Evolutionary conservation across 2,113 vertebrate genomes (phyloP), one percentile per base, ranked within the genome.

Genomic region (Mionectes macconnelli): DNA sequence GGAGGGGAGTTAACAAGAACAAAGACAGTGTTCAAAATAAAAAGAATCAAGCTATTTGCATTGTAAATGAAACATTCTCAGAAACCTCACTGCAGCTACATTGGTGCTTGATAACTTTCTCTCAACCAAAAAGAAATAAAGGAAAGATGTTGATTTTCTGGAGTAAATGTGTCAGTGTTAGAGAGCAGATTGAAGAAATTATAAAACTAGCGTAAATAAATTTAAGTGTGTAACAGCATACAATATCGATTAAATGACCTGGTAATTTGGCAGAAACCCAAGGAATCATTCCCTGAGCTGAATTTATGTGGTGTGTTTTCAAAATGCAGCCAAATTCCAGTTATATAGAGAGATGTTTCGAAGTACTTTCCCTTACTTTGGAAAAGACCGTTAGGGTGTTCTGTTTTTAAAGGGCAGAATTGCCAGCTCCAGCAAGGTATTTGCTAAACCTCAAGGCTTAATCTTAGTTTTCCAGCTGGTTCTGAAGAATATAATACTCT

Each of bases 121-220:
- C 31, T 45, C 18, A 52, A 74, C 68, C 96, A 93, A 96, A 96
- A 96, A 20, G 53, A 96, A 97, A 96, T 94, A 85, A 93, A 81
- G n/a, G 60, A 77, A 94, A 93, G 66, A 96, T 60, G 69, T 78
- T 84, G 49, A 77, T 95, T 94, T 94, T 95, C 87, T 94, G 53
- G 59, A 96, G 23, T 90, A 96, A 96, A 95, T 87, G 66, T 86
- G 81, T 96, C 94, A 97, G 74, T 14, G 52, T 64, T 72, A 95
- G 45, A 86, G 86, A 97, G 93, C 81, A 96, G 93, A 97, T 82
- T 97, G 94, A 94, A 97, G 92, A 91, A 93, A 89, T 94, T 91
- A 89, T 92, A 94, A 96, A 96, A 97, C 42, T 75, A 95, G 89
- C 12, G 3, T 96, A 97, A 98, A 97, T 97, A 97, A 97, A 94